phyloP scores from a whole-genome alignment of 1,140 invertebrate species.

The Acromyrmex charruanus region DNA sequence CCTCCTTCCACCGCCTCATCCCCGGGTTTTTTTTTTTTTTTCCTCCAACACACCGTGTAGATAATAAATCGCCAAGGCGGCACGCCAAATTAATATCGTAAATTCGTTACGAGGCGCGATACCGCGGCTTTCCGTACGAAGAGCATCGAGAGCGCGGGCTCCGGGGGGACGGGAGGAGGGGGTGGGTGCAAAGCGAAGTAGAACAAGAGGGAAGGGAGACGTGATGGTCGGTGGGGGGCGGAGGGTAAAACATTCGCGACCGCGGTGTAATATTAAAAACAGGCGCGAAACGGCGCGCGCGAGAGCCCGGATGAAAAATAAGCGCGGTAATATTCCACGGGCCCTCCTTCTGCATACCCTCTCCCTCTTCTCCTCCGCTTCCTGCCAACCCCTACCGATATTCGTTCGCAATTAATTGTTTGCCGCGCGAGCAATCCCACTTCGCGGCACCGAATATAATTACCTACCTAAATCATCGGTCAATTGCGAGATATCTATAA shows the following conservation, averaged over 20 bases:
- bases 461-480: slow-evolving; percentile 78
- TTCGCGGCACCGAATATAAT: slow-evolving; percentile 78
- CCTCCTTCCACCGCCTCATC: slow-evolving; percentile 14
- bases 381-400: slow-evolving; percentile 60
- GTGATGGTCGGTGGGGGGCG: slow-evolving; percentile 12
- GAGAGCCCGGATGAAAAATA: slow-evolving; percentile 75
- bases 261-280: slow-evolving; percentile 79
- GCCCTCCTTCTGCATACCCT: slow-evolving; percentile 40
- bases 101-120: slow-evolving; percentile 77
- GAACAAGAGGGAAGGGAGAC: neutral
- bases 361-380: neutral
- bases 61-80: slow-evolving; percentile 79
- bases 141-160: neutral
- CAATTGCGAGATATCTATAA: slow-evolving; percentile 75
- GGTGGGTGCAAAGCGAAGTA: neutral
- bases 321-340: slow-evolving; percentile 76
- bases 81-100: slow-evolving; percentile 78
- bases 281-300: slow-evolving; percentile 76
- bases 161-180: neutral
- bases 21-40: slow-evolving; percentile 55
- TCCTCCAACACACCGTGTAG: slow-evolving; percentile 65
- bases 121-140: slow-evolving; percentile 69
- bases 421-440: slow-evolving; percentile 78
- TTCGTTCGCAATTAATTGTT: slow-evolving; percentile 79
- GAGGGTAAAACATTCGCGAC: slow-evolving; percentile 76